phyloP scores from a whole-genome alignment of 2,113 vertebrate genomes.

The Saccopteryx leptura region DNA sequence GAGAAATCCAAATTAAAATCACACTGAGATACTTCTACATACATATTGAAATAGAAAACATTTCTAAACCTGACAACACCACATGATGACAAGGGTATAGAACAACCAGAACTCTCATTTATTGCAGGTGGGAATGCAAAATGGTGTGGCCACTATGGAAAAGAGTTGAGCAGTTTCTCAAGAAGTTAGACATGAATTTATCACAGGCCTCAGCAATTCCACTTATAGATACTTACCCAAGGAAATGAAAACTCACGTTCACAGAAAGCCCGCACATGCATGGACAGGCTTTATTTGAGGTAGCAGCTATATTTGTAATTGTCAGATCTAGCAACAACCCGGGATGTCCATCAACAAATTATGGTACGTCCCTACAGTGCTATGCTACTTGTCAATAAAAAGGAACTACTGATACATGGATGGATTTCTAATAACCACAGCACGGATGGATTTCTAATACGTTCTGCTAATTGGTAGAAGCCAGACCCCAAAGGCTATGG shows the following conservation, averaged over 20 bases:
- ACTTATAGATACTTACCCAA: not conserved
- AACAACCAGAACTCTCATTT: not conserved
- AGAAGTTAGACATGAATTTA: not conserved
- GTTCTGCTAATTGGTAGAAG: not conserved
- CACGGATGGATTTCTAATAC: accelerated
- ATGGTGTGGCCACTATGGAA: not conserved
- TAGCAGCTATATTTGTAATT: not conserved
- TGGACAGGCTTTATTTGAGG: no score
- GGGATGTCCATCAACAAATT: not conserved
- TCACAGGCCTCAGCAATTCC: not conserved
- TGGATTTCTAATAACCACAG: no score
- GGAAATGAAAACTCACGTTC: not conserved
- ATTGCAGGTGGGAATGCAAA: not conserved
- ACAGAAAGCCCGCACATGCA: no score
- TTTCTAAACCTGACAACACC: not conserved
- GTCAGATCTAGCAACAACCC: not conserved
- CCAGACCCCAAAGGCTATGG: not conserved
- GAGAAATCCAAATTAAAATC: slow-evolving; percentile 66
- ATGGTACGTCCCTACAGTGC: not conserved
- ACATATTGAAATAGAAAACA: slow-evolving; percentile 18
- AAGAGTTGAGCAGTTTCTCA: not conserved
- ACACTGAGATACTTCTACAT: slow-evolving; percentile 16
- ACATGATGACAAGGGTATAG: not conserved
- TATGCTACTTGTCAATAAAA: not conserved
- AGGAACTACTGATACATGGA: accelerated